These are phyloP conservation scores for Folsomia manolachei DNA, from an alignment of 2,888 invertebrate species.

Conservation along the genomic window DNA sequence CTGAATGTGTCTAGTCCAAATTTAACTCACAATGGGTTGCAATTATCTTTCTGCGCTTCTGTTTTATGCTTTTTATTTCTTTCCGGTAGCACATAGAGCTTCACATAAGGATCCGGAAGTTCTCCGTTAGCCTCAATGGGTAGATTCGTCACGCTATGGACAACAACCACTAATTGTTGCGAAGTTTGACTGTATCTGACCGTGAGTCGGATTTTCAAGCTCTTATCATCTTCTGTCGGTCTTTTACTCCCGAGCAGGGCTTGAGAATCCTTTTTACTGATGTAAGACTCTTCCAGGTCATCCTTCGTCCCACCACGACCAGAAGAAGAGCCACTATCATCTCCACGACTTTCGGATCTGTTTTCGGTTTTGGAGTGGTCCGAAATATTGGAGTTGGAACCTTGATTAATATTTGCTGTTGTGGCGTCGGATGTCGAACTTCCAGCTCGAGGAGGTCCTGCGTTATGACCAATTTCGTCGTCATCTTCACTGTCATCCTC, in stretches of 20 bases:
- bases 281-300: constrained; percentile 24
- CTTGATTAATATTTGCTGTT: neutral
- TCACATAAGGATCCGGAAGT: constrained; percentile 87
- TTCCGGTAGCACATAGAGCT: constrained; percentile 79
- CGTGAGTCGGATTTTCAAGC: constrained; percentile 46
- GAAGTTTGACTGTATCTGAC: constrained; percentile 55
- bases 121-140: constrained; percentile 71
- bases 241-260: constrained; percentile 26
- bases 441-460: constrained; percentile 8
- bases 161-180: constrained; percentile 75
- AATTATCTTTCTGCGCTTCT: constrained; percentile 55
- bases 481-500: constrained; percentile 40
- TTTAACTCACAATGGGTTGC: constrained; percentile 43
- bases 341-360: neutral
- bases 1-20: no score
- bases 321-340: neutral
- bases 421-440: neutral
- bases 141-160: constrained; percentile 86
- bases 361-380: neutral
- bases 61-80: constrained; percentile 84
- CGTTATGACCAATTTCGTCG: no score
- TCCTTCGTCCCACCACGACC: neutral
- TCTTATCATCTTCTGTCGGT: constrained; percentile 25
- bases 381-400: neutral
- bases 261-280: constrained; percentile 29